Evolutionary conservation across 92 coral and sea anemone species (phyloP), one percentile per base, ranked within the genome.

Genomic region (Plumapathes pennacea): DNA sequence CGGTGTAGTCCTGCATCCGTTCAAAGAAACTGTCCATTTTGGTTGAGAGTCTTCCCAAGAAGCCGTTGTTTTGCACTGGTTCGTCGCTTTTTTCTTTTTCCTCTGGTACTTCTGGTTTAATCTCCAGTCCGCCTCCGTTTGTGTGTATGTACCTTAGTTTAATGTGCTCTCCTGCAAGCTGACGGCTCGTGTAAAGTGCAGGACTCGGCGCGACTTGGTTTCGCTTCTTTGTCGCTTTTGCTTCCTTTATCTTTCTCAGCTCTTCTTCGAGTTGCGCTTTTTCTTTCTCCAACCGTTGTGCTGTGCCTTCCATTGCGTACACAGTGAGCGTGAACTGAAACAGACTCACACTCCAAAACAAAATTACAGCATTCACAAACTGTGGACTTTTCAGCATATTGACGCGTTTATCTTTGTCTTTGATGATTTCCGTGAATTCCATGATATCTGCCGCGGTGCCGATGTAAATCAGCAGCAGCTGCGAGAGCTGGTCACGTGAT

Each of bases 361-460:
- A 60, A 32, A 90, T 57, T 43, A 90, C 80, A 9, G 97, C 89
- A 11, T 88, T 67, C 18, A 78, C 97, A 37, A 90, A 86, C 34
- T 58, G 72, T 14, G 51, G 41, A 59, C 80, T 85, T 58, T 51
- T 60, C 69, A 85, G 67, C 94, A 85, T 85, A 21, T 85, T 64
- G 5, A 80, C 65, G n/a, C n/a, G n/a, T 44, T 80, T 85, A 28
- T 85, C 94, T 4, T 85, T 84, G 49, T 86, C 97, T 42, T 90
- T 85, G 62, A 87, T 82, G 25, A 90, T 81, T 50, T 82, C 97
- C 0, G 95, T 90, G 60, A 90, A 84, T 59, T 90, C 97, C 67
- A 90, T 88, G 52, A 90, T 90, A 43, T 90, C 97, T 5, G 97
- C 97, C 2, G 95, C 97, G 60, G 84, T 83, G 1, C 95, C 97